Base-by-base conservation (phyloP, 1,140 invertebrate species). In the Ephestia elutella region DNA sequence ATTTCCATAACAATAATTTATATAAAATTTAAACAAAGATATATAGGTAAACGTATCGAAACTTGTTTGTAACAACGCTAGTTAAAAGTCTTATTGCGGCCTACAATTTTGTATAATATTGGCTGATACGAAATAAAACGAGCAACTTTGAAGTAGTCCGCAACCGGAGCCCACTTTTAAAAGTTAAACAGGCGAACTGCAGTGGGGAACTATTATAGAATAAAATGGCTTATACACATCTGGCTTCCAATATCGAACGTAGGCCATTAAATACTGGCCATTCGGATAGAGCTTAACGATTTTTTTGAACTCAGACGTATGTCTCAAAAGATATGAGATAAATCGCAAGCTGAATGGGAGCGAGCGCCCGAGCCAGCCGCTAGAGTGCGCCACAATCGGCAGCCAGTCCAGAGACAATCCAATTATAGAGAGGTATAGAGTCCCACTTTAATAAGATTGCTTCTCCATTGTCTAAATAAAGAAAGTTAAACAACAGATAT, bases 401-500 rank as follows among this genome's bases (percentile, higher is more conserved):
- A 20, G 20, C 15, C 19, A 20, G 50, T 56, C 57, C 48, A 63
- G 69, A 68, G 65, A 70, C 62, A 72, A 75, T 75, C 69, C 67
- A 75, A 72, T 75, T 73, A 71, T 65, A 65, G 65, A 59, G 57
- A 64, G 61, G 63, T 62, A 62, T 63, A 62, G 62, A 63, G 62
- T 56, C 50, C 56, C 48, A 60, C 56, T 67, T 60, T 71, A 71
- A 73, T 68, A 70, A 63, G 63, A 70, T 66, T 69, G 54, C 63
- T 57, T 44, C 38, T 44, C 38, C 7, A 44, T 15, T 44, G 38
- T 44, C 38, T 44, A 44, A 44, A 44, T 44, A 44, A 44, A 44
- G 38, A 44, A 44, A 15, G 38, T 44, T 44, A 17, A 44, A 44
- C n/a, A 44, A 44, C 38, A 44, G 15, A 44, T 15, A 44, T 35